phyloP scores from a whole-genome alignment of 1,140 invertebrate genomes.

The Drosophila kurseongensis region DNA sequence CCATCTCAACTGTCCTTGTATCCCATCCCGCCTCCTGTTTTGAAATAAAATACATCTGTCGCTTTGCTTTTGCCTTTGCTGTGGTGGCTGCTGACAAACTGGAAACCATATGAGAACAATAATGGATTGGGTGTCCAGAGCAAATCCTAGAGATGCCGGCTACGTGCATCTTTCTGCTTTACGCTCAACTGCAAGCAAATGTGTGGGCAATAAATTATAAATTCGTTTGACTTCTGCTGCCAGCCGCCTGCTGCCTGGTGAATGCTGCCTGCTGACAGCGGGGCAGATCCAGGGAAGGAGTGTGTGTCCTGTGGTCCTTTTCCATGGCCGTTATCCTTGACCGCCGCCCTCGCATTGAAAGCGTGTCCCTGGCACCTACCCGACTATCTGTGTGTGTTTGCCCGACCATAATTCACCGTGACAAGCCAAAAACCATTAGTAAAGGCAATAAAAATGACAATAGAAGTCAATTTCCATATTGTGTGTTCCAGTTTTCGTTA shows the following conservation, averaged over 20 bases:
- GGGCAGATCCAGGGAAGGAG: slow-evolving; percentile 10
- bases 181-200: slow-evolving; percentile 76
- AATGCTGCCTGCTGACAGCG: slow-evolving; percentile 17
- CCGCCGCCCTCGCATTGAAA: slow-evolving; percentile 67
- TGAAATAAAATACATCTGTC: slow-evolving; percentile 65
- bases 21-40: slow-evolving; percentile 34
- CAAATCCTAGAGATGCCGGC: slow-evolving; percentile 46
- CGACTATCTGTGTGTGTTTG: slow-evolving; percentile 53
- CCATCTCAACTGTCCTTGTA: slow-evolving; percentile 20
- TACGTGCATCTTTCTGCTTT: slow-evolving; percentile 58
- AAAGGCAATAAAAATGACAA: slow-evolving; percentile 81
- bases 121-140: slow-evolving; percentile 53
- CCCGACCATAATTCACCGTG: slow-evolving; percentile 72
- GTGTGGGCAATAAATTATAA: slow-evolving; percentile 76
- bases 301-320: slow-evolving; percentile 18
- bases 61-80: background rate
- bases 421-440: slow-evolving; percentile 80
- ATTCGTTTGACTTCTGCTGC: slow-evolving; percentile 82
- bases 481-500: slow-evolving; percentile 65
- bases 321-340: slow-evolving; percentile 71
- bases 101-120: slow-evolving; percentile 79
- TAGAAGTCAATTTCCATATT: slow-evolving; percentile 82
- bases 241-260: slow-evolving; percentile 43
- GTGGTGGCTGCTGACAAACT: slow-evolving; percentile 66
- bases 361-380: slow-evolving; percentile 67